Base-by-base conservation (phyloP, 2,113 vertebrate species). In the Dromiciops gliroides region DNA sequence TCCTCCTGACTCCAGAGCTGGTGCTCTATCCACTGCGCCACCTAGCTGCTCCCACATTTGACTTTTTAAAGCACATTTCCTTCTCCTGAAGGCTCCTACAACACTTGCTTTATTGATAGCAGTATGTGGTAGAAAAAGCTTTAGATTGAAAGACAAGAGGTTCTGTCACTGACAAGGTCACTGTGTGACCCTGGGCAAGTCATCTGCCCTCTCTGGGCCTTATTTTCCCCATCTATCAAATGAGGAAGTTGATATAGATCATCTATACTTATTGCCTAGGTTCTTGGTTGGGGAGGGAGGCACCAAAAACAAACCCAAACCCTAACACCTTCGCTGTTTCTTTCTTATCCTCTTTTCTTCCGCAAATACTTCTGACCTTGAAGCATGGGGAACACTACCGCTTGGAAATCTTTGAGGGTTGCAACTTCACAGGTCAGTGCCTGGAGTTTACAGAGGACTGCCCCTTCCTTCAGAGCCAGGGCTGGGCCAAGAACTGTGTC, bases 301-400 rank as follows among this genome's bases (percentile, higher is more conserved):
- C 92, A 47, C 28, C 28, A 19, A 53, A 12, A 23, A 0, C 51
- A 0, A 0, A 37, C 0, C 52, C n/a, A 37, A 11, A 48, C 44
- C n/a, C 37, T n/a, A 89, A 0, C 47, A 44, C 44, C n/a, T 83
- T n/a, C 22, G n/a, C 67, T 51, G 8, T 56, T 49, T 60, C 24
- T 48, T 4, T 89, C n/a, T 19, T 48, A 24, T 53, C 60, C 50
- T 90, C 94, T 51, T 48, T 7, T 48, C 56, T 94, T 90, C 95
- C n/a, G 89, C 0, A 0, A 28, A 89, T 75, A 19, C 50, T 25
- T 95, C 67, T 97, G 88, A 92, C 93, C 91, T n/a, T 48, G 31
- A 96, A 99, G 99, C 99, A 99, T 0, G 99, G 99, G 0, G 99
- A 99, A 96, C 99, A 99, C 92, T 99, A 99, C 98, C 98, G 99